phyloP scores from a whole-genome alignment of 2,888 invertebrate species.

The Drosophila phalerata region DNA sequence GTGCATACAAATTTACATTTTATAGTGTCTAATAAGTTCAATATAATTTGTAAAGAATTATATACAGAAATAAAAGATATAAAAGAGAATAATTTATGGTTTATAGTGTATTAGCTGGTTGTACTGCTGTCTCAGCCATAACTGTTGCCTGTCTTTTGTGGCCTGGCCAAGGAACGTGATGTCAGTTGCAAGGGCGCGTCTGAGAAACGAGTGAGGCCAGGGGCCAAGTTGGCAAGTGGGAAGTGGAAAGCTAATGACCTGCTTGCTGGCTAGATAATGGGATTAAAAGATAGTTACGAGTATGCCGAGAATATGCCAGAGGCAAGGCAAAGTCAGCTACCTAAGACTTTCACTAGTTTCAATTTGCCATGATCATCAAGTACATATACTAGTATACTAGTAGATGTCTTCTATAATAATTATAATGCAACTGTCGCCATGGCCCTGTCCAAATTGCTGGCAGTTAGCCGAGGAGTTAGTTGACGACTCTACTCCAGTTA shows the following conservation, averaged over 20 bases:
- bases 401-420: conserved; percentile 44
- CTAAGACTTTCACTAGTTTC: conserved; percentile 51
- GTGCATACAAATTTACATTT: no score
- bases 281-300: conserved; percentile 49
- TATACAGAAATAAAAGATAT: background rate
- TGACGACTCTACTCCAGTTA: conserved; percentile 27
- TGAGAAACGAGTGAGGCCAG: conserved; percentile 62
- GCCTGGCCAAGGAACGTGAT: conserved; percentile 67
- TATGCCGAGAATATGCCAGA: conserved; percentile 25
- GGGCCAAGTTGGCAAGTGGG: conserved; percentile 50
- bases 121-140: background rate
- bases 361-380: conserved; percentile 31
- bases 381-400: no score
- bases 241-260: conserved; percentile 44
- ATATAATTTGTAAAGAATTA: background rate
- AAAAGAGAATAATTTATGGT: background rate
- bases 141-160: conserved; percentile 21
- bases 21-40: background rate
- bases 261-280: conserved; percentile 45
- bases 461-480: conserved; percentile 54
- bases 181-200: conserved; percentile 67
- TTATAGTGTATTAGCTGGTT: conserved; percentile 21
- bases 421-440: conserved; percentile 70
- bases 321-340: conserved; percentile 17
- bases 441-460: conserved; percentile 59